phyloP scores from a whole-genome alignment of 2,113 vertebrate genomes.

The Pseudorectes ferrugineus region DNA sequence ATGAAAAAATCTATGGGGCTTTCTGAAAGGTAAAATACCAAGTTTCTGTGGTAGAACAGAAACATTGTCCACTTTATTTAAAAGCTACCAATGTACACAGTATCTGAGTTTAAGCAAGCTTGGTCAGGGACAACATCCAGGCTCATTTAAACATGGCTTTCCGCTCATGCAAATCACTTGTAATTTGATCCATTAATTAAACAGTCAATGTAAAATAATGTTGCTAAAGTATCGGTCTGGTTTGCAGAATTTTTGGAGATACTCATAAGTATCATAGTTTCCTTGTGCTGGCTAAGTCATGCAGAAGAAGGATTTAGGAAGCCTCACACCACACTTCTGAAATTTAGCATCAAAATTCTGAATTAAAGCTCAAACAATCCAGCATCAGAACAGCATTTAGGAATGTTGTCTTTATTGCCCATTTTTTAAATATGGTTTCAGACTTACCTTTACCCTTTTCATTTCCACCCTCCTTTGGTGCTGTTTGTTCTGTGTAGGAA shows the following conservation, averaged over 20 bases:
- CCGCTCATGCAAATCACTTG: neutral
- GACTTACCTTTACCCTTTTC: slow-evolving; percentile 74
- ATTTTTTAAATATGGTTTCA: neutral
- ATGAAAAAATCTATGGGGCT: neutral
- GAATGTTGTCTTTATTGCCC: neutral
- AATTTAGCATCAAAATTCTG: neutral
- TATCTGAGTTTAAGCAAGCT: neutral
- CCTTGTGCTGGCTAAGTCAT: neutral
- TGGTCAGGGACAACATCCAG: neutral
- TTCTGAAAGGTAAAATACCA: neutral
- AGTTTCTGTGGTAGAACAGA: neutral
- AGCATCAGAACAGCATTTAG: neutral
- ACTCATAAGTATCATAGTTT: neutral
- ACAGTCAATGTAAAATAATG: neutral
- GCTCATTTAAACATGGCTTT: neutral
- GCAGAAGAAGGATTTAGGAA: neutral
- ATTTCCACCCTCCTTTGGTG: slow-evolving; percentile 54
- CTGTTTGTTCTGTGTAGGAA: slow-evolving; percentile 75
- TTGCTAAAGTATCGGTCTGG: neutral
- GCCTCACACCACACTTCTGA: neutral
- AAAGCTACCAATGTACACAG: neutral
- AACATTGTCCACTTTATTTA: neutral
- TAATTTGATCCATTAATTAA: neutral
- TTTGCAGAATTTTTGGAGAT: neutral
- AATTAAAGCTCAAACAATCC: neutral